Evolutionary conservation across 1,140 invertebrate genomes (phyloP).

Genomic region (Hylaeus volcanicus): DNA sequence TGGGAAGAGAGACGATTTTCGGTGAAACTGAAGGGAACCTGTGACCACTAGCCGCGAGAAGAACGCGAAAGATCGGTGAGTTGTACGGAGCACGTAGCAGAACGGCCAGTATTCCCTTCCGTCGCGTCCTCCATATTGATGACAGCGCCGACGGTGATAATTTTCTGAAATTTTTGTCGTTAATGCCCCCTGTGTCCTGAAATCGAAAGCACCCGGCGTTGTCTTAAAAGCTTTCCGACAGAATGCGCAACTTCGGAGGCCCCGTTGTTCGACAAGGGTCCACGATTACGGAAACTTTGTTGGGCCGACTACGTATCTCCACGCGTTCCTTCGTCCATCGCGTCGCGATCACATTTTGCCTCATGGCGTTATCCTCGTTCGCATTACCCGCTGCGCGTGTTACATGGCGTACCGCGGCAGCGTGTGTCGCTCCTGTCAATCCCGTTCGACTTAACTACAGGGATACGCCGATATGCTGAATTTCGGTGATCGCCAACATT

Average conservation of each 20-base stretch:
- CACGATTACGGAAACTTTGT: constrained; percentile 45
- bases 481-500: background rate
- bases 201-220: constrained; percentile 82
- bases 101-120: constrained; percentile 65
- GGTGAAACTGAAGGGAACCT: background rate
- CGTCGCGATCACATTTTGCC: constrained; percentile 27
- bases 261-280: constrained; percentile 44
- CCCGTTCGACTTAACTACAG: constrained; percentile 7
- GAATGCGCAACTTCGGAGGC: constrained; percentile 78
- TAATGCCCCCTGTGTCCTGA: constrained; percentile 86
- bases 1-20: constrained; percentile 32
- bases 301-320: constrained; percentile 40
- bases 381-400: constrained; percentile 43
- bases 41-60: background rate
- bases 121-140: constrained; percentile 83
- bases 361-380: constrained; percentile 49
- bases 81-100: constrained; percentile 50
- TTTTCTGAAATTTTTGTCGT: constrained; percentile 86
- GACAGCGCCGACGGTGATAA: constrained; percentile 87
- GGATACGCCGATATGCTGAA: constrained; percentile 3
- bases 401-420: constrained; percentile 42
- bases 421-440: constrained; percentile 37
- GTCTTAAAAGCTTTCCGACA: constrained; percentile 80
- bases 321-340: constrained; percentile 25
- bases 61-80: constrained; percentile 36